phyloP scores from a whole-genome alignment of 2,797 vertebrate species.

The Aotus griseimembra region DNA sequence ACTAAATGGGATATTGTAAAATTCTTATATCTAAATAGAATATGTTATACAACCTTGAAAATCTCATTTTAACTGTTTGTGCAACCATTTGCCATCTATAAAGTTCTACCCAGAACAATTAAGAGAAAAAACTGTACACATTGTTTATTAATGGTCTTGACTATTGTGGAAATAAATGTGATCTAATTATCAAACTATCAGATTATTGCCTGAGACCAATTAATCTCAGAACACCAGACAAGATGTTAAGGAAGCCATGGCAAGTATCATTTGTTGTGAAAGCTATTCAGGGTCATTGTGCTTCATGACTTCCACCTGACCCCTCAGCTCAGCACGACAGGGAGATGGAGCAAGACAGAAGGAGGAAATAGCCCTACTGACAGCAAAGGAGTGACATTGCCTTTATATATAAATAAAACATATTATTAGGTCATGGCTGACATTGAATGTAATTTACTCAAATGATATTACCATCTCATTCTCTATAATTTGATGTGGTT shows the following conservation, averaged over 20 bases:
- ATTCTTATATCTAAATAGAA: background rate
- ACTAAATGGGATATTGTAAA: background rate
- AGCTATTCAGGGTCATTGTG: background rate
- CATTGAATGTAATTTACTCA: background rate
- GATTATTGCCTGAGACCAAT: conserved; percentile 21
- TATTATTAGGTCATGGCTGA: background rate
- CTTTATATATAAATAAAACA: background rate
- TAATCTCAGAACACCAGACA: background rate
- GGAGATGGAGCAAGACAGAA: background rate
- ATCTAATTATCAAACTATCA: background rate
- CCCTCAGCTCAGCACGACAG: background rate
- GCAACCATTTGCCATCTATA: background rate
- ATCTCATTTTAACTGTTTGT: background rate
- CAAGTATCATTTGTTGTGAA: background rate
- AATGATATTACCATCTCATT: background rate
- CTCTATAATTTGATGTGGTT: background rate
- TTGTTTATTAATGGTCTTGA: background rate
- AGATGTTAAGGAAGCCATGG: background rate
- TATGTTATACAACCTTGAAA: conserved; percentile 20
- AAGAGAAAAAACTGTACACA: background rate
- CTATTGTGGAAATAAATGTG: background rate
- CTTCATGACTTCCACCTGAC: background rate
- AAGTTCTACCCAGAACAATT: background rate
- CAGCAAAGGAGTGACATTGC: background rate
- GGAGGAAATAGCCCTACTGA: background rate